Conservation (phyloP, 2,113 vertebrate genomes). For the Rhegmatorhina hoffmannsi region DNA sequence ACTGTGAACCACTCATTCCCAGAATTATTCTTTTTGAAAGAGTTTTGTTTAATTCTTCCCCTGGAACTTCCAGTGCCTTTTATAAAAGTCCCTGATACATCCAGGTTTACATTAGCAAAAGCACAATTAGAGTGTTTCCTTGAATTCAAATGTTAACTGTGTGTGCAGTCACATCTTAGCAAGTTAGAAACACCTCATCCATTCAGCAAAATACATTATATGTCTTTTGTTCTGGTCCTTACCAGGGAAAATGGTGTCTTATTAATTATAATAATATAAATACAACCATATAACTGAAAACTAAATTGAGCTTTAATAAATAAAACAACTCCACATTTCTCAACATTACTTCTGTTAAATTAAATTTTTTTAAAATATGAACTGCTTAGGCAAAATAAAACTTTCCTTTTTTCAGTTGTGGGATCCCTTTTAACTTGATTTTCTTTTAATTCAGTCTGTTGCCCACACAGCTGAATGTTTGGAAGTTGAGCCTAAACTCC, state of each 20-base stretch:
- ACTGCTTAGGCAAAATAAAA: background rate
- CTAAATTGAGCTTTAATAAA: background rate
- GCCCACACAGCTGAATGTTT: background rate
- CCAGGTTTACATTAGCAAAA: background rate
- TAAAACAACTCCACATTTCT: background rate
- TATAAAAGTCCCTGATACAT: background rate
- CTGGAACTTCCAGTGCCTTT: background rate
- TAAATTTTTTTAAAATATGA: background rate
- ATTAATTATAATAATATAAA: background rate
- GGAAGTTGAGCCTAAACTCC: background rate
- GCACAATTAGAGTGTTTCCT: conserved; percentile 28
- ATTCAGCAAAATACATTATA: background rate
- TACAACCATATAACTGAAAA: background rate
- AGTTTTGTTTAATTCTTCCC: background rate
- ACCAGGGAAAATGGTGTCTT: background rate
- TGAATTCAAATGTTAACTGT: conserved; percentile 34
- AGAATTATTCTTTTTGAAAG: background rate
- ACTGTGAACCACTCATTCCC: background rate
- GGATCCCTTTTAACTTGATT: background rate
- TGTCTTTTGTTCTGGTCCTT: background rate
- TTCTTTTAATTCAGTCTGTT: background rate
- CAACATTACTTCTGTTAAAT: background rate
- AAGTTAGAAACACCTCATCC: conserved; percentile 5
- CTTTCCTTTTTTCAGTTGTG: background rate
- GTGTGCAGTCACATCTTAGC: background rate